These are phyloP conservation scores for Pedetes capensis DNA, from an alignment of 2,113 vertebrate species.

Conservation along the genomic window DNA sequence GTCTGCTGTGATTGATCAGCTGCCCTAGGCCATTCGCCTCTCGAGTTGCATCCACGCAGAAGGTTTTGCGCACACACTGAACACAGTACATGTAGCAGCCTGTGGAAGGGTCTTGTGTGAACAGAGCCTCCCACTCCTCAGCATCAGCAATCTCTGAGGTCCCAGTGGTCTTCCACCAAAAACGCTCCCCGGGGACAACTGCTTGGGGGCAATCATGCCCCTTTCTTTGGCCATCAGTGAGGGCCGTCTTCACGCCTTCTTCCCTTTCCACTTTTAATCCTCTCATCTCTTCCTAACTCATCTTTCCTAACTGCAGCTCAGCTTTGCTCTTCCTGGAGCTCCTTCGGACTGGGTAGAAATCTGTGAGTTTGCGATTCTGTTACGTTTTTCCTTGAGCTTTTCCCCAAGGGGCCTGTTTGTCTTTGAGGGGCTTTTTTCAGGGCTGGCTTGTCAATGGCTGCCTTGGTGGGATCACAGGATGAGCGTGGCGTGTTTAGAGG, in stretches of 20 bases:
- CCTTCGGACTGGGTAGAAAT: conserved; percentile 93
- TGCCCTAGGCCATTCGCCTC: conserved; percentile 91
- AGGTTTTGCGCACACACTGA: conserved; percentile 91
- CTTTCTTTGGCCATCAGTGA: conserved; percentile 93
- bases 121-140: conserved; percentile 90
- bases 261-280: conserved; percentile 90
- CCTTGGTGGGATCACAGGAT: too few relatives aligned
- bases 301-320: too few relatives aligned
- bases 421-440: too few relatives aligned
- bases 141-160: conserved; percentile 91
- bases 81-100: conserved; percentile 99
- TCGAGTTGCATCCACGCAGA: conserved; percentile 94
- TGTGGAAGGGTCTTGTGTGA: conserved; percentile 90
- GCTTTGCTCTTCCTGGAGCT: conserved; percentile 96
- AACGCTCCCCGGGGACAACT: too few relatives aligned
- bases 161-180: too few relatives aligned
- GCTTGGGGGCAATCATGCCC: conserved; percentile 91
- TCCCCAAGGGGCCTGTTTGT: too few relatives aligned
- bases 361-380: conserved; percentile 93
- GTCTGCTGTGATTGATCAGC: conserved; percentile 95
- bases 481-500: too few relatives aligned
- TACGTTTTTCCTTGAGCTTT: conserved; percentile 88
- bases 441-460: too few relatives aligned
- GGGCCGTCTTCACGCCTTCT: conserved; percentile 93
- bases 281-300: conserved; percentile 83